Conservation (phyloP, 2,888 invertebrate genomes). For the Lasioglossum lativentre region DNA sequence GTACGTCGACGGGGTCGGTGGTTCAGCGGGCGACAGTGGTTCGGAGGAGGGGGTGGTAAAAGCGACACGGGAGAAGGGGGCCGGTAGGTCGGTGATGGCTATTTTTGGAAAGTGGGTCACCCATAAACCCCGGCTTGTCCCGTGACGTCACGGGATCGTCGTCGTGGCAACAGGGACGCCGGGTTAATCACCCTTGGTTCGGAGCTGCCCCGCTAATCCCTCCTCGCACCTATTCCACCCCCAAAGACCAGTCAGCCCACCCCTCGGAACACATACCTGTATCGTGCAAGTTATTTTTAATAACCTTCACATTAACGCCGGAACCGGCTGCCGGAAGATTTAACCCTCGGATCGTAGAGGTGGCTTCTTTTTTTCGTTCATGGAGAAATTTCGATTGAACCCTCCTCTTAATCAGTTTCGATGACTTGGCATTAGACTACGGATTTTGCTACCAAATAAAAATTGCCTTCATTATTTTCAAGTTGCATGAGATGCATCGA, state of each 20-base stretch:
- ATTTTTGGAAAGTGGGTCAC: conserved; percentile 84
- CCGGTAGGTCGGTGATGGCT: conserved; percentile 76
- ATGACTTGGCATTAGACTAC: neutral
- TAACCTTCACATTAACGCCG: conserved; percentile 22
- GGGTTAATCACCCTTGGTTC: conserved; percentile 80
- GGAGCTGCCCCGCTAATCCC: conserved; percentile 37
- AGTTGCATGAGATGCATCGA: neutral
- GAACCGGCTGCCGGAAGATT: neutral
- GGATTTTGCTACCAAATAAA: neutral
- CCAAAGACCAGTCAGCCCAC: conserved; percentile 25
- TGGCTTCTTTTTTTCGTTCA: neutral
- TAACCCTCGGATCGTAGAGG: neutral
- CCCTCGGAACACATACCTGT: conserved; percentile 42
- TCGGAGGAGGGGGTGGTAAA: conserved; percentile 44
- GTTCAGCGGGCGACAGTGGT: conserved; percentile 65
- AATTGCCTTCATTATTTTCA: neutral
- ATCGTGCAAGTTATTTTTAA: conserved; percentile 18
- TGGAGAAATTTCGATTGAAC: neutral
- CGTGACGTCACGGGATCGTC: conserved; percentile 83
- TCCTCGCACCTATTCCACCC: conserved; percentile 33
- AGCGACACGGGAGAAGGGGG: conserved; percentile 47
- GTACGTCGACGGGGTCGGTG: conserved; percentile 53
- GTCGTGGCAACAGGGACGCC: conserved; percentile 83
- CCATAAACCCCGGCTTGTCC: conserved; percentile 83
- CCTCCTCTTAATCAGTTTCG: neutral